Percentiles rank a stretch among this genome's conserved stretches.
Evolutionary conservation across 1,140 invertebrate genomes (phyloP).

Genomic region (Hylaeus volcanicus): DNA sequence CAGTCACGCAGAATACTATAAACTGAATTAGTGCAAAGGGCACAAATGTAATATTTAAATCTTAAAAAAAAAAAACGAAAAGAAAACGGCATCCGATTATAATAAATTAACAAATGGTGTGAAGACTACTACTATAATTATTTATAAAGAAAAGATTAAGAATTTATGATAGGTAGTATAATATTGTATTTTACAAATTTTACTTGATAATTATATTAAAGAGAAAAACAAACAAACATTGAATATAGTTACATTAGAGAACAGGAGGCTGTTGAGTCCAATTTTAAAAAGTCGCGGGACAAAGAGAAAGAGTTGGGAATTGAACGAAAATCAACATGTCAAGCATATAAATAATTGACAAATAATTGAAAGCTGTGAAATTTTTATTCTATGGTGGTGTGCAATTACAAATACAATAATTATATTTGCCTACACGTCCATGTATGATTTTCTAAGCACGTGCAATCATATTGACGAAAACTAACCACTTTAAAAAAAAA

Average conservation of each 20-base stretch:
- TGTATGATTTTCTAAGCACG: conserved; percentile 33
- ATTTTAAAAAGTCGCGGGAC: conserved; percentile 37
- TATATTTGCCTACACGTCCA: conserved; percentile 31
- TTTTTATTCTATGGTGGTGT: conserved; percentile 45
- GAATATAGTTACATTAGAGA: conserved; percentile 72
- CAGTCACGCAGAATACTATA: conserved; percentile 74
- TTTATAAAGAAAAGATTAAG: conserved; percentile 78
- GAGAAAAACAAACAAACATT: conserved; percentile 56
- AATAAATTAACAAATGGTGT: conserved; percentile 79
- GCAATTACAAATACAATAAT: conserved; percentile 50
- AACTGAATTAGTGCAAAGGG: conserved; percentile 76
- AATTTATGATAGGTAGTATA: conserved; percentile 76
- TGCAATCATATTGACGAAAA: conserved; percentile 33
- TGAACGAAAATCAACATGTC: conserved; percentile 35
- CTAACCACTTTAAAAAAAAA: neutral
- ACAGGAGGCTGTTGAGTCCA: conserved; percentile 72
- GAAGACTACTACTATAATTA: conserved; percentile 80
- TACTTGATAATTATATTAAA: conserved; percentile 75
- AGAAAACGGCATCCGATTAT: conserved; percentile 71
- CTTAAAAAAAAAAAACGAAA: conserved; percentile 58
- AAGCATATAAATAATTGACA: conserved; percentile 31
- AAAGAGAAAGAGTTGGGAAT: neutral
- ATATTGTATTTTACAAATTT: conserved; percentile 82
- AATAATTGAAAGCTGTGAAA: neutral
- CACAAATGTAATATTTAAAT: conserved; percentile 81